Base-by-base conservation (phyloP, 2,113 vertebrate genomes). In the Paradoxurus hermaphroditus region DNA sequence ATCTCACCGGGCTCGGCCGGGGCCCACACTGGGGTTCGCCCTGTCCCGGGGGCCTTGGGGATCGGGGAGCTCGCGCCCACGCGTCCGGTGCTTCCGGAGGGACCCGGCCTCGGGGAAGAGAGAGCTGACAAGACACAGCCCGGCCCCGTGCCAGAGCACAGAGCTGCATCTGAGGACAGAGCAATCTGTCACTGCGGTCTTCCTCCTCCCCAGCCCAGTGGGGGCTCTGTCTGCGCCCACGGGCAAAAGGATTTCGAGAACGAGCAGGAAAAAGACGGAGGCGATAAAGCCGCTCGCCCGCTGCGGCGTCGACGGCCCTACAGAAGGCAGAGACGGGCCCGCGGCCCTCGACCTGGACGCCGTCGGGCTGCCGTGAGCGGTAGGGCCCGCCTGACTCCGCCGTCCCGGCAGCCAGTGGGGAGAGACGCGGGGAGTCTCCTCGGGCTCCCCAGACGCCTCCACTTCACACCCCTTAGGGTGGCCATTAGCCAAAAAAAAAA, bases 171-270 rank as follows among this genome's bases (percentile, higher is more conserved):
- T 13, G 31, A 97, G 86, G 77, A 91, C 56, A 53, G 44, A 94
- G 67, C 85, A 86, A 95, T 92, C 91, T 90, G 91, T 92, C 95
- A 92, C 91, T 59, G 95, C 95, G 93, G 91, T 56, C 34, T 0
- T 49, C 87, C 67, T 72, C 51, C 59, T 86, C 72, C 83, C 85
- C 67, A 41, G 49, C 79, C 75, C 91, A 75, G 44, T 49, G 53
- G 87, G 87, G 78, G 68, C 68, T 90, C 81, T 49, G 39, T 67
- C 56, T 78, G 82, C 73, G 93, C 53, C 88, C 91, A 90, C 4
- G 11, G 81, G 79, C 94, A 91, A 83, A 92, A 53, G 56, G 67
- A 90, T 87, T 93, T 86, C 79, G 46, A 95, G 36, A 94, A 88
- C 51, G 25, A 81, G 46, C 14, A 81, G 95, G 75, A 34, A 84